Evolutionary conservation across 2,888 invertebrate species (phyloP), one percentile per base, ranked within the genome.

Genomic region (Plusia festucae): DNA sequence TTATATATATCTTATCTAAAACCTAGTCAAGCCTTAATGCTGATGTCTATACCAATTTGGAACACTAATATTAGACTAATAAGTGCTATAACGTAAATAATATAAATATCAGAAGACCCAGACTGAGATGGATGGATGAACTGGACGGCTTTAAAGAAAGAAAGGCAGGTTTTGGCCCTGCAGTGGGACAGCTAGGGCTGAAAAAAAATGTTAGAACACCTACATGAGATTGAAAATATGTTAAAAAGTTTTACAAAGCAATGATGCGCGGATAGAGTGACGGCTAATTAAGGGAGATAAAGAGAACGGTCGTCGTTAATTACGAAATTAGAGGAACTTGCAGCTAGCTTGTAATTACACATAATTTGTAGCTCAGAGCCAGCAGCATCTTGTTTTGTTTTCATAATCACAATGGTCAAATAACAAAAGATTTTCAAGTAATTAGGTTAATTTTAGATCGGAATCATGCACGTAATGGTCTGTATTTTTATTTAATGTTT

Each of bases 201-300:
- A n/a, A n/a, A n/a, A n/a, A n/a, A n/a, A n/a, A n/a, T n/a, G n/a
- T n/a, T n/a, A n/a, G n/a, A n/a, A n/a, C n/a, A n/a, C n/a, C n/a
- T n/a, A n/a, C n/a, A n/a, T n/a, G n/a, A n/a, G n/a, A n/a, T n/a
- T n/a, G n/a, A n/a, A n/a, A n/a, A n/a, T n/a, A n/a, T n/a, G 2
- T 20, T 11, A 2, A 46, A 44, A 61, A 64, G 49, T 60, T 73
- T 22, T n/a, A 16, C 57, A 59, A 16, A 20, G 57, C 57, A 65
- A 49, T n/a, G n/a, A n/a, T n/a, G n/a, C 18, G 49, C 46, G 52
- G n/a, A 65, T 40, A n/a, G 30, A 44, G 57, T 70, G 57, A 70
- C 32, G 54, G 15, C 5, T 73, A 69, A 73, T 75, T 72, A 60
- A 11, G 60, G 5, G 49, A 53, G 52, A 75, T 61, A 57, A 60